These are phyloP conservation scores for Mechanitis mazaeus DNA, from an alignment of 2,888 invertebrate genomes.

Conservation along the genomic window DNA sequence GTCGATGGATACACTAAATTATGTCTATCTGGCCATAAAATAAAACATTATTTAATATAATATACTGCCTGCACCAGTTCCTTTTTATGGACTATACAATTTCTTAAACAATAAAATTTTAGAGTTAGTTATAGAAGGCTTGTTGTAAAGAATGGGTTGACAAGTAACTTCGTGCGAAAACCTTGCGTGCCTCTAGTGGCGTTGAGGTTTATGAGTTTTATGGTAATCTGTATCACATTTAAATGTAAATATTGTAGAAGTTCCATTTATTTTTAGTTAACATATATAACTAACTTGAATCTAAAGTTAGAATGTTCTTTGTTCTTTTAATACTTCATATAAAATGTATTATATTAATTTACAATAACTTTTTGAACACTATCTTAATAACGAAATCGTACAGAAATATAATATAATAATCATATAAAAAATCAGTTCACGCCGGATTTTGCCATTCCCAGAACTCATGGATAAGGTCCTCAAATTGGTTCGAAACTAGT, in stretches of 20 bases:
- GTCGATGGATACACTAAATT: conserved; percentile 13
- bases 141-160: conserved; percentile 14
- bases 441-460: no score
- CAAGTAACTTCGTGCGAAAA: conserved; percentile 20
- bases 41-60: background rate
- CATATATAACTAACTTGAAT: conserved; percentile 1
- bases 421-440: no score
- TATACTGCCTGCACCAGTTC: no score
- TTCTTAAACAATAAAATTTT: conserved; percentile 9
- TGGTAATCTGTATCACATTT: conserved; percentile 28
- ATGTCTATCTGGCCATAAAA: conserved; percentile 1
- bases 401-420: no score
- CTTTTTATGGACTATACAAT: background rate
- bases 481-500: no score
- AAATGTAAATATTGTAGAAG: conserved; percentile 23
- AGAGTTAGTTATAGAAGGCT: conserved; percentile 8
- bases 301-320: no score
- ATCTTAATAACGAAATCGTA: no score
- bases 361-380: no score
- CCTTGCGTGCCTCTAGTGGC: conserved; percentile 26
- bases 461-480: no score
- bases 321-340: no score
- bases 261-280: conserved; percentile 14
- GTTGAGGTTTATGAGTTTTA: conserved; percentile 25
- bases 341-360: no score